These are phyloP conservation scores for Phymatocera aterrima DNA, from an alignment of 2,888 invertebrate genomes.

Conservation along the genomic window DNA sequence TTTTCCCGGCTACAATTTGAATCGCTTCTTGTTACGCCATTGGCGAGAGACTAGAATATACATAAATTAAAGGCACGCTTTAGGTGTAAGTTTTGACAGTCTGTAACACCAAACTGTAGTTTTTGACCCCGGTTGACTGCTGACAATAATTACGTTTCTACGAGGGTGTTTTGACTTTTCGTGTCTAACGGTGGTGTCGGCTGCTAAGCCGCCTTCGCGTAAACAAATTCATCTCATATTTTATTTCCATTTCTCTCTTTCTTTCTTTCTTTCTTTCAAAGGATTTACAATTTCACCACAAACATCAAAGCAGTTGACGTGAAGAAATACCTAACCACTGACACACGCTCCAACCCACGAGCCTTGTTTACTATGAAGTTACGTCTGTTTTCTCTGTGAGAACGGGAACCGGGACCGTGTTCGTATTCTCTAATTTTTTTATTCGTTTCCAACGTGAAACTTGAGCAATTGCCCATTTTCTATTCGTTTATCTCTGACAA, in stretches of 20 bases:
- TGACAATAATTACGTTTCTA: slow-evolving; percentile 22
- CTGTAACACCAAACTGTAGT: neutral
- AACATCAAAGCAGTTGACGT: neutral
- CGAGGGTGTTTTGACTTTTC: slow-evolving; percentile 10
- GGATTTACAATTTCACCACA: neutral
- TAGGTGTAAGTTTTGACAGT: slow-evolving; percentile 27
- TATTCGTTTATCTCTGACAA: too few species aligned
- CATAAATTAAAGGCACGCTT: slow-evolving; percentile 6
- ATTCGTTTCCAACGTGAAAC: too few species aligned
- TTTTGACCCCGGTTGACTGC: neutral
- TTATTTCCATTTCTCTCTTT: too few species aligned
- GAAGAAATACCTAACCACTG: neutral
- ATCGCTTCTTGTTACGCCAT: neutral
- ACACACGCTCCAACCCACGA: neutral
- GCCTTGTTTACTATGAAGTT: too few species aligned
- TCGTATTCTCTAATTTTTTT: too few species aligned
- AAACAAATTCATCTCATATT: neutral
- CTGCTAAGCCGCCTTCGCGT: neutral
- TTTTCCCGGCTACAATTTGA: neutral
- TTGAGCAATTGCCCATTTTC: too few species aligned
- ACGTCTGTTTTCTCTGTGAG: too few species aligned
- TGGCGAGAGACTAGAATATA: neutral
- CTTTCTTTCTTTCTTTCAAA: neutral
- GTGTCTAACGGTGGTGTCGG: neutral
- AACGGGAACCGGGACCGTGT: too few species aligned